Evolutionary conservation across 1,140 invertebrate genomes (phyloP).

Genomic region (Galleria mellonella): DNA sequence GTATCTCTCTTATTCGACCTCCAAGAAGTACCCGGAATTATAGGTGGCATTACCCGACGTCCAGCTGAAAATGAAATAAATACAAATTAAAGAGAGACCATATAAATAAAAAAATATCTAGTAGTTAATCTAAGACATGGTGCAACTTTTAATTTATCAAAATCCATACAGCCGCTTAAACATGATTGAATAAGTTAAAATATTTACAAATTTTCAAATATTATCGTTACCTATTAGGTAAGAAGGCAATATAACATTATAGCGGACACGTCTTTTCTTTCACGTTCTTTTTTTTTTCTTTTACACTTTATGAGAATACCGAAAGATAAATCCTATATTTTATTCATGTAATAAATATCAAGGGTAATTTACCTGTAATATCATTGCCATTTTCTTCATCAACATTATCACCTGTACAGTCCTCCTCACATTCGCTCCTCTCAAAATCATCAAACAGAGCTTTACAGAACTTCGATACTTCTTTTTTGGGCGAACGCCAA

Average conservation of each 20-base stretch:
- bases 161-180: not conserved
- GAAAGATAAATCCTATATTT: too few relatives aligned
- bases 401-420: conserved; percentile 6
- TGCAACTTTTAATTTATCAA: not conserved
- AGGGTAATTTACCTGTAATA: conserved; percentile 1
- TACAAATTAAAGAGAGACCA: too few relatives aligned
- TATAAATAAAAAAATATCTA: too few relatives aligned
- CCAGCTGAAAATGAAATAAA: not conserved
- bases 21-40: conserved; percentile 5
- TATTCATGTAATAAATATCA: too few relatives aligned
- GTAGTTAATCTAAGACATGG: too few relatives aligned
- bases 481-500: conserved; percentile 7
- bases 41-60: not conserved
- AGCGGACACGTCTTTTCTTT: not conserved
- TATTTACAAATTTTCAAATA: too few relatives aligned
- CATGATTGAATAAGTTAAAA: too few relatives aligned
- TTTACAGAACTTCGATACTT: conserved; percentile 19
- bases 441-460: conserved; percentile 11
- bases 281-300: not conserved
- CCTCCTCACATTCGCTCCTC: conserved; percentile 11
- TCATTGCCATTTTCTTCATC: conserved; percentile 4
- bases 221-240: not conserved
- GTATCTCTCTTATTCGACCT: conserved; percentile 10
- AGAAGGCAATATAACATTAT: not conserved
- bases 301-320: too few relatives aligned